Evolutionary conservation across 2,888 invertebrate species (phyloP).

Genomic region (Stomorhina lunata): DNA sequence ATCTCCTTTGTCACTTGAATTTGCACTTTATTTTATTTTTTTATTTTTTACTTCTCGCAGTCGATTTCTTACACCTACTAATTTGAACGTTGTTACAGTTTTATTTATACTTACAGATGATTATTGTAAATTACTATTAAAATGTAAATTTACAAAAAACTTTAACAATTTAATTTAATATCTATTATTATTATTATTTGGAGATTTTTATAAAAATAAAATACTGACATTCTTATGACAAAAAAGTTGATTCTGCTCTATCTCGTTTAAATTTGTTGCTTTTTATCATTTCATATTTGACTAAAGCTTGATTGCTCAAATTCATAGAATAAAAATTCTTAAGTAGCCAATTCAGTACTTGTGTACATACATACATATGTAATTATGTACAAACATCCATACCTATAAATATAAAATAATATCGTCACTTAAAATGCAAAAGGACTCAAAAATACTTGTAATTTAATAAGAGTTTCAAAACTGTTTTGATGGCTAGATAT

Average conservation of each 20-base stretch:
- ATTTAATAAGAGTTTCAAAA: too few species aligned
- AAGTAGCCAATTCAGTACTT: background rate
- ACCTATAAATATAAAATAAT: too few species aligned
- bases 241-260: background rate
- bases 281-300: background rate
- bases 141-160: constrained; percentile 22
- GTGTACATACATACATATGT: background rate
- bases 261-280: background rate
- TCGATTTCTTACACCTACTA: constrained; percentile 12
- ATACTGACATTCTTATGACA: background rate
- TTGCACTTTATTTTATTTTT: constrained; percentile 33
- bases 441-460: too few species aligned
- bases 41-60: background rate
- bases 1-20: constrained; percentile 39
- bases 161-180: background rate
- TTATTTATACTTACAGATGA: constrained; percentile 7
- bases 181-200: background rate
- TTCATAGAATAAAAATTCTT: constrained; percentile 2
- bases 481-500: too few species aligned
- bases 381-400: too few species aligned
- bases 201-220: background rate
- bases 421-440: too few species aligned
- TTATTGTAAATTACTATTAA: constrained; percentile 50
- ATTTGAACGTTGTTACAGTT: background rate
- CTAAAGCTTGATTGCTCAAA: constrained; percentile 20